phyloP scores from a whole-genome alignment of 2,888 invertebrate genomes.

The Chironomus riparius region DNA sequence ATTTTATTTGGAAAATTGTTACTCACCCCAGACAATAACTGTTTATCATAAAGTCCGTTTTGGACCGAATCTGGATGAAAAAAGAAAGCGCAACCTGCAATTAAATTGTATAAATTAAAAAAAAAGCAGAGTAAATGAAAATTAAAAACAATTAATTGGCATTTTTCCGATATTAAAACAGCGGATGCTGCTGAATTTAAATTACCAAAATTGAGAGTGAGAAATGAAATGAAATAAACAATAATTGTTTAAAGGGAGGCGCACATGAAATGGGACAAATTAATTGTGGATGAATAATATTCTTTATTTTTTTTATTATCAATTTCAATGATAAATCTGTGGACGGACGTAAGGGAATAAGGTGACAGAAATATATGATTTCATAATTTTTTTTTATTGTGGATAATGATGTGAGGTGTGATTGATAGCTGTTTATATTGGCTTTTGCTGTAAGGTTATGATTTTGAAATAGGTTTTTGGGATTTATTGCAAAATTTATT shows the following conservation, averaged over 20 bases:
- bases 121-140: background rate
- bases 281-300: background rate
- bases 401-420: too few species aligned
- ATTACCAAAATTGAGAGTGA: background rate
- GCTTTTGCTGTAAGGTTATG: too few species aligned
- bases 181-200: slow-evolving; percentile 3
- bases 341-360: too few species aligned
- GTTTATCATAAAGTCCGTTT: slow-evolving; percentile 25
- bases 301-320: background rate
- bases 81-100: slow-evolving; percentile 22
- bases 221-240: background rate
- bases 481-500: too few species aligned
- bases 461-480: too few species aligned
- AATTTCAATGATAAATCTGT: too few species aligned
- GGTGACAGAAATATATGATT: too few species aligned
- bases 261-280: background rate
- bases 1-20: background rate
- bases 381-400: too few species aligned
- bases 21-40: slow-evolving; percentile 22
- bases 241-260: background rate
- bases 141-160: slow-evolving; percentile 3
- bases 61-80: slow-evolving; percentile 25
- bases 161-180: slow-evolving; percentile 1
- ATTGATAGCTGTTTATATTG: too few species aligned
- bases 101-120: background rate